These are phyloP conservation scores for Notolepis coatsorum DNA, from an alignment of 2,797 vertebrate genomes.

Conservation along the genomic window DNA sequence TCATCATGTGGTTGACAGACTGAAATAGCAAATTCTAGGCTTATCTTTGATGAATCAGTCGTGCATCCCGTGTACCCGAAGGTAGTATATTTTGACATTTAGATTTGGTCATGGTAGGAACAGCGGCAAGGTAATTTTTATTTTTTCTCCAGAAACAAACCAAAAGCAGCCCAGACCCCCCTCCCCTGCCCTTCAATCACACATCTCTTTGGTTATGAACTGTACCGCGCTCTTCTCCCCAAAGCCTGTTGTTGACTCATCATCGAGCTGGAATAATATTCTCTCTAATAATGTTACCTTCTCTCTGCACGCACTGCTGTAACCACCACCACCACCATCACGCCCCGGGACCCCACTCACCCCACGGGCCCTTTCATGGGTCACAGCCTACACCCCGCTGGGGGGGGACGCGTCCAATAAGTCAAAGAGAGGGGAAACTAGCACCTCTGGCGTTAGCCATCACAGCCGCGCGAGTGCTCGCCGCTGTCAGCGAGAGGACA, in stretches of 20 bases:
- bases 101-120: too few species aligned
- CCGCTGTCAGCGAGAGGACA: constrained; percentile 60
- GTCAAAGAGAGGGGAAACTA: constrained; percentile 79
- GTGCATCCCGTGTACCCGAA: too few species aligned
- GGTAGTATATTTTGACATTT: too few species aligned
- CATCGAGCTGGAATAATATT: constrained; percentile 77
- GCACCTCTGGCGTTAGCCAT: constrained; percentile 74
- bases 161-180: constrained; percentile 26
- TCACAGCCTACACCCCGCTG: constrained; percentile 78
- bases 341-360: constrained; percentile 64
- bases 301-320: constrained; percentile 61
- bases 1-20: too few species aligned
- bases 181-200: constrained; percentile 46
- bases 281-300: constrained; percentile 75
- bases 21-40: background rate
- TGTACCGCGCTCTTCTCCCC: constrained; percentile 28
- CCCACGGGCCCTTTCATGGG: constrained; percentile 79
- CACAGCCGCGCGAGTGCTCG: constrained; percentile 57
- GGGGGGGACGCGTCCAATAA: constrained; percentile 79
- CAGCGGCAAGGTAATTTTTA: background rate
- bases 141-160: constrained; percentile 14
- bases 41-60: too few species aligned
- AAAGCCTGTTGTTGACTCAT: constrained; percentile 71
- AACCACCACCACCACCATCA: background rate
- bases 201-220: constrained; percentile 52